Evolutionary conservation across 2,113 vertebrate genomes (phyloP), one percentile per base, ranked within the genome.

Genomic region (Mungos mungo): DNA sequence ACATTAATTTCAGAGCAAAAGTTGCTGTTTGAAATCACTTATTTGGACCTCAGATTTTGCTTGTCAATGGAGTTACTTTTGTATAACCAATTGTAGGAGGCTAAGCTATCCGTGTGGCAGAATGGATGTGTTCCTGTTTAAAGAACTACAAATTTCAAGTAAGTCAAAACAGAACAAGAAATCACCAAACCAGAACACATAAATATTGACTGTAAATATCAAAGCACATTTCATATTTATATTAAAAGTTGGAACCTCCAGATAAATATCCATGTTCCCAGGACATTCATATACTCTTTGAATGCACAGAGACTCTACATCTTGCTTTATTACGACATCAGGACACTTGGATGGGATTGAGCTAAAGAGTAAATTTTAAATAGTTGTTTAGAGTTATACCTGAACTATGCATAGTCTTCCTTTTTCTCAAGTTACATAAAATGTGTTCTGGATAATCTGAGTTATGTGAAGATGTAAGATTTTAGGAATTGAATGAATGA

Each of bases 1-100:
- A 90, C 89, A 97, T 95, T 95, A 74, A 92, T 93, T 93, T 93
- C 52, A 83, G 83, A 95, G 19, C 60, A 92, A 41, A 95, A 88
- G 25, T 92, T 27, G 25, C 60, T 86, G 33, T 88, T 96, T 86
- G 63, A 87, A 45, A 93, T 80, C 90, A 81, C 33, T 89, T 81
- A 74, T 47, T 41, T 95, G 41, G n/a, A 93, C 18, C 54, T 97
- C 12, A 12, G 4, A 63, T 68, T 89, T 50, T 89, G 13, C n/a
- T 52, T 82, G 2, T 86, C 93, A 91, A 81, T 79, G 12, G 79
- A 92, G n/a, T 95, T 79, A 89, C 38, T n/a, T 93, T 63, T 83
- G 27, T 82, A 54, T 93, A 52, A 88, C 7, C 11, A 35, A 7
- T 52, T 79, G 18, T 50, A 52, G 6, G 87, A 96, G n/a, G 14